phyloP scores from a whole-genome alignment of 2,888 invertebrate genomes.

The Hirtodrosophila histrioides region DNA sequence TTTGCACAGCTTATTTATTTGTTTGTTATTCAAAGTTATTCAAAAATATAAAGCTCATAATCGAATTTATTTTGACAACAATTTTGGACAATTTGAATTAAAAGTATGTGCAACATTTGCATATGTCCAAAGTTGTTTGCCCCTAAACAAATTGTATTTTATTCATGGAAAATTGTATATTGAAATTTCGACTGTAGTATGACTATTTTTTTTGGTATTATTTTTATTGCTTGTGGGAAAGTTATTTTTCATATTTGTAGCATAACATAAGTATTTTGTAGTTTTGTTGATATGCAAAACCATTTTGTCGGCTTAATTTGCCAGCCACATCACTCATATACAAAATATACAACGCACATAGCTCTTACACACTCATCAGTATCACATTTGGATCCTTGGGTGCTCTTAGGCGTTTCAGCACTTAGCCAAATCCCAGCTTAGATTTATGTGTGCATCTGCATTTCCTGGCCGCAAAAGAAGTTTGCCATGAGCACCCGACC shows the following conservation, averaged over 20 bases:
- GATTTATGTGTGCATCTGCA: conserved; percentile 46
- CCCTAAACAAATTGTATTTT: conserved; percentile 16
- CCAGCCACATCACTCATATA: conserved; percentile 8
- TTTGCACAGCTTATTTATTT: neutral
- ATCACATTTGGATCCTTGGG: conserved; percentile 18
- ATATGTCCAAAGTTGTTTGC: conserved; percentile 8
- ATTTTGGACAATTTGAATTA: conserved; percentile 12
- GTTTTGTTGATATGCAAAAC: conserved; percentile 6
- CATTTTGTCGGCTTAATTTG: conserved; percentile 26
- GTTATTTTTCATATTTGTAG: conserved; percentile 3
- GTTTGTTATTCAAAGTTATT: conserved; percentile 4
- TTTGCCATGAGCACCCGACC: conserved; percentile 21
- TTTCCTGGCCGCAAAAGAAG: conserved; percentile 38
- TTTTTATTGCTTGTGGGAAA: neutral
- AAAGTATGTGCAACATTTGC: conserved; percentile 15
- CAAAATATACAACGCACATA: neutral
- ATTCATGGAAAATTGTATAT: neutral
- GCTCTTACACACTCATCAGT: conserved; percentile 25
- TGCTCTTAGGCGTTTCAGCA: conserved; percentile 51
- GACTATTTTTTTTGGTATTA: conserved; percentile 1
- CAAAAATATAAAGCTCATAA: neutral
- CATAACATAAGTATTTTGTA: conserved; percentile 2
- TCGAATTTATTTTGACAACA: conserved; percentile 9
- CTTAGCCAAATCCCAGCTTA: conserved; percentile 54
- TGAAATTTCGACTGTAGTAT: neutral